phyloP scores from a whole-genome alignment of 2,113 vertebrate genomes.

The Alethe diademata region DNA sequence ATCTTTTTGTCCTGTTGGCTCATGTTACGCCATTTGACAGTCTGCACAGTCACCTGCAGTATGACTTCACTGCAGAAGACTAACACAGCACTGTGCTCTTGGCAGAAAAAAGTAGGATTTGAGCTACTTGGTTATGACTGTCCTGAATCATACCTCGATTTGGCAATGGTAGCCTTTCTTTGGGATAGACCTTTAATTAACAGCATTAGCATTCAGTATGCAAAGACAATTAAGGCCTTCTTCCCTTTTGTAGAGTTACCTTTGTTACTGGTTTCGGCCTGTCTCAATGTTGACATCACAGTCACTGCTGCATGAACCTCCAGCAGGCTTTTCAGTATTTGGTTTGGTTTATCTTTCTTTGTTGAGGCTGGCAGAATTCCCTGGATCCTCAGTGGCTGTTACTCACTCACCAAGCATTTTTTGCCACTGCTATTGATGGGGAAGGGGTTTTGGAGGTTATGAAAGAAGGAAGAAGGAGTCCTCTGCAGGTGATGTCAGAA shows the following conservation, averaged over 20 bases:
- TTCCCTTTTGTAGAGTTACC: background rate
- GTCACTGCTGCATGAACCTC: background rate
- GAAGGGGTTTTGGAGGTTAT: background rate
- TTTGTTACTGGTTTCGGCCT: background rate
- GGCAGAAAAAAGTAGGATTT: background rate
- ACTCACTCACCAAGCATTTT: background rate
- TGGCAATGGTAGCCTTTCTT: background rate
- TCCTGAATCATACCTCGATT: background rate
- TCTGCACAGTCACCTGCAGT: background rate
- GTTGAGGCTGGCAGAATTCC: background rate
- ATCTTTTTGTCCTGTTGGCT: background rate
- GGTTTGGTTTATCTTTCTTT: background rate
- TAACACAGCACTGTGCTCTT: background rate
- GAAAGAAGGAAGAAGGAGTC: background rate
- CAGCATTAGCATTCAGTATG: background rate
- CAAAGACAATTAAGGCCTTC: background rate
- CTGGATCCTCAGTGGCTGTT: background rate
- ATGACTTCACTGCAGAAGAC: background rate
- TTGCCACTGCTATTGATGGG: background rate
- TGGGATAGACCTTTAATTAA: background rate
- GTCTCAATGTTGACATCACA: background rate
- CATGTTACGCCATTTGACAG: background rate
- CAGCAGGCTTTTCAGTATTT: background rate
- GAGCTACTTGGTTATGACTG: background rate
- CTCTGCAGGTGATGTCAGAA: background rate